Evolutionary conservation across 2,888 invertebrate species (phyloP).

Genomic region (Agrochola circellaris): DNA sequence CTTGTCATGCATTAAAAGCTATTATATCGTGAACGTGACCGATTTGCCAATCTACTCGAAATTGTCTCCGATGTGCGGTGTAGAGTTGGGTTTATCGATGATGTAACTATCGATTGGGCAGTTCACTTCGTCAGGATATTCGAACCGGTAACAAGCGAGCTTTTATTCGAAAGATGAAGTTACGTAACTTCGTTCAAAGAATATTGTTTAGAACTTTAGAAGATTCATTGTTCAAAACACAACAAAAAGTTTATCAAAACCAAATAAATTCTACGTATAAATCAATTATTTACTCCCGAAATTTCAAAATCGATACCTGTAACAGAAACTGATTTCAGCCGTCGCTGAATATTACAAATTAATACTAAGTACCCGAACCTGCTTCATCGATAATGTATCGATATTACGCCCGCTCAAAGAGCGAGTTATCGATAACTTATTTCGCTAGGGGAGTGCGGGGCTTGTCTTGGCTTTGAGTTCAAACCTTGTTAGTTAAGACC

Average conservation of each 20-base stretch:
- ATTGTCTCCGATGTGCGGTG: constrained; percentile 58
- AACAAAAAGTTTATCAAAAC: constrained; percentile 21
- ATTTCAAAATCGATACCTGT: constrained; percentile 37
- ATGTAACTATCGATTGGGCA: constrained; percentile 44
- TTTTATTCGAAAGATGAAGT: constrained; percentile 14
- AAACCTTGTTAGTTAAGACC: constrained; percentile 76
- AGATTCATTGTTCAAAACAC: constrained; percentile 27
- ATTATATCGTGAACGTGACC: constrained; percentile 76
- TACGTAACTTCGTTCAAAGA: not conserved
- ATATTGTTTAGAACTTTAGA: constrained; percentile 15
- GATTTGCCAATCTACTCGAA: constrained; percentile 67
- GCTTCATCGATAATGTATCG: constrained; percentile 70
- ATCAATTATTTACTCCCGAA: constrained; percentile 13
- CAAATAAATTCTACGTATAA: constrained; percentile 12
- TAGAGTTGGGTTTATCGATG: constrained; percentile 44
- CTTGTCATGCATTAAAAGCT: constrained; percentile 76
- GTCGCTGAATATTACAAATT: constrained; percentile 68
- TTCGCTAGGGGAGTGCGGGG: constrained; percentile 63
- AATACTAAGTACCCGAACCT: constrained; percentile 64
- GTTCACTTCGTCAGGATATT: not conserved
- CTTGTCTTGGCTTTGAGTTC: constrained; percentile 75
- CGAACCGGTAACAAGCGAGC: constrained; percentile 1
- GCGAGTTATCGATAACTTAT: constrained; percentile 74
- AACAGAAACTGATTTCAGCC: constrained; percentile 57
- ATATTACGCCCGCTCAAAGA: constrained; percentile 59